Conservation (phyloP, 2,113 vertebrate species). For the Platichthys stellatus region DNA sequence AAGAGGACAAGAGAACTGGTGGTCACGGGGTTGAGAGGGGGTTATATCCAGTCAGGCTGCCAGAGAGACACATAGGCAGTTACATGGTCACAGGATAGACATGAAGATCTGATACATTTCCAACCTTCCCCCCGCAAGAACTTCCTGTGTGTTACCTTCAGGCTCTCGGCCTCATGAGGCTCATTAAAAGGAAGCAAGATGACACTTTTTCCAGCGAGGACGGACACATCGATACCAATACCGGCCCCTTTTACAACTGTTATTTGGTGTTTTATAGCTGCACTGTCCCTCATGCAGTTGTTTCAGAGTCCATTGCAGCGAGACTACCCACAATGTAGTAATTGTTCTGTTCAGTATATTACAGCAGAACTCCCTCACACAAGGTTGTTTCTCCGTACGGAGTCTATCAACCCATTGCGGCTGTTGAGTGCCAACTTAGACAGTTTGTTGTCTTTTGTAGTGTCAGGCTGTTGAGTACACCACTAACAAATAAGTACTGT, state of each 20-base stretch:
- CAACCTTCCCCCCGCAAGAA: neutral
- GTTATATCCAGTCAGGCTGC: neutral
- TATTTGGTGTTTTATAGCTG: conserved; percentile 34
- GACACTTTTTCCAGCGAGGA: neutral
- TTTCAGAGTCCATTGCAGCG: conserved; percentile 20
- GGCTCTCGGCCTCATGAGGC: conserved; percentile 50
- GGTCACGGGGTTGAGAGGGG: conserved; percentile 6
- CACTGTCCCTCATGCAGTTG: conserved; percentile 18
- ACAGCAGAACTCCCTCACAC: conserved; percentile 10
- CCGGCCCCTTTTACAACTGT: neutral
- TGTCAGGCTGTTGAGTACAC: too few species aligned
- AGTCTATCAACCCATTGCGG: neutral
- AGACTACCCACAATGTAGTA: conserved; percentile 16
- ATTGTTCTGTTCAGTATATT: neutral
- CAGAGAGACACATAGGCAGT: neutral
- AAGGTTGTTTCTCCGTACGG: neutral
- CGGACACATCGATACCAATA: conserved; percentile 13
- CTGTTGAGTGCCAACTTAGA: neutral
- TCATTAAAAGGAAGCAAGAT: conserved; percentile 39
- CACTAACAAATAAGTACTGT: too few species aligned
- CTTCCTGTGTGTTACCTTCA: conserved; percentile 7
- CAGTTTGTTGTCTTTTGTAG: too few species aligned
- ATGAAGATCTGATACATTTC: conserved; percentile 10
- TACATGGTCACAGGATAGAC: conserved; percentile 27
- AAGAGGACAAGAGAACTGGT: neutral